A percentile compares a stretch with the other conserved stretches of the same genome.
Evolutionary conservation across 2,113 vertebrate species (phyloP).

Genomic region (Paracanthobrama guichenoti): DNA sequence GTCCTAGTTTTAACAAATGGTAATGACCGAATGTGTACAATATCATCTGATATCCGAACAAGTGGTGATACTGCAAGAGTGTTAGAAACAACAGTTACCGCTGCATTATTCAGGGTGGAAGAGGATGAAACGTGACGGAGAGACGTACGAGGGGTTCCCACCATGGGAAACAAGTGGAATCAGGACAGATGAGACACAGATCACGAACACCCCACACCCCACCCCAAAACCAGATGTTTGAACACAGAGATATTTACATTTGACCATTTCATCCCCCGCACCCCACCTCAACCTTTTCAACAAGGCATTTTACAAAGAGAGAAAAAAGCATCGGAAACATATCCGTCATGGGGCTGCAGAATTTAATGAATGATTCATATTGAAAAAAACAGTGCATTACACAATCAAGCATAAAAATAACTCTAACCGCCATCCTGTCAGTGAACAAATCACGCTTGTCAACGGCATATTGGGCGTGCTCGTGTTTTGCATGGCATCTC

Average conservation of each 20-base stretch:
- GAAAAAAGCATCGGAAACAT: not conserved
- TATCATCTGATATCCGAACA: no score
- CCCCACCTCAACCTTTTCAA: not conserved
- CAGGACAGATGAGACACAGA: conserved; percentile 11
- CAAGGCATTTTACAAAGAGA: not conserved
- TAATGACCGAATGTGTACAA: no score
- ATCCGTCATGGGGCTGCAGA: conserved; percentile 5
- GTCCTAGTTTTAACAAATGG: no score
- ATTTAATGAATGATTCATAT: conserved; percentile 38
- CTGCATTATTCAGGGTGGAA: not conserved
- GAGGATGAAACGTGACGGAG: not conserved
- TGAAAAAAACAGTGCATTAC: not conserved
- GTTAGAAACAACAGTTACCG: not conserved
- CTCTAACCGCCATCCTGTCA: not conserved
- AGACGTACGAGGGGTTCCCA: not conserved
- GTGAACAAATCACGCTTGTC: conserved; percentile 9
- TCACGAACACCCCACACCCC: not conserved
- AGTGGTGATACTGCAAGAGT: not conserved
- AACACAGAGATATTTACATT: conserved; percentile 38
- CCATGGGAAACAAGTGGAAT: conserved; percentile 2
- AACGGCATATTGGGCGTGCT: not conserved
- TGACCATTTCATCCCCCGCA: conserved; percentile 4
- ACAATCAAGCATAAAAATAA: conserved; percentile 42
- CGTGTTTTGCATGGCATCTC: conserved; percentile 11
- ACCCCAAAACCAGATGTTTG: conserved; percentile 26